Percentiles rank a stretch among this genome's conserved stretches.
Conservation (phyloP, 2,113 vertebrate species). For the Pluvianellus socialis region DNA sequence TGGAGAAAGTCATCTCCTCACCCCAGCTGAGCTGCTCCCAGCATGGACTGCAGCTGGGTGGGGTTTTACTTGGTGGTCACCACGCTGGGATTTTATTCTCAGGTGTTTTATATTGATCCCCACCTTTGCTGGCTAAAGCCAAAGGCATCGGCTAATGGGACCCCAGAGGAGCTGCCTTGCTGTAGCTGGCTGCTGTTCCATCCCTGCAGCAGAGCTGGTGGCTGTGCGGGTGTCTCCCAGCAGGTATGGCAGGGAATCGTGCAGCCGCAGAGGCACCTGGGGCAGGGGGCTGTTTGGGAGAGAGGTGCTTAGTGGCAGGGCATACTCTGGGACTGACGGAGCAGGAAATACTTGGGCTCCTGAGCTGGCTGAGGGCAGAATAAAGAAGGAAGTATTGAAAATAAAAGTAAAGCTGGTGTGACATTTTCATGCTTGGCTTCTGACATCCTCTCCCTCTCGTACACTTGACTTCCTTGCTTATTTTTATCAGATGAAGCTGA, state of each 20-base stretch:
- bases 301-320: not conserved
- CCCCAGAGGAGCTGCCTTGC: not conserved
- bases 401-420: conserved; percentile 36
- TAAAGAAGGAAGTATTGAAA: conserved; percentile 37
- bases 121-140: not conserved
- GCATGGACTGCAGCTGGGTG: rapidly evolving
- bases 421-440: conserved; percentile 57
- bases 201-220: not conserved
- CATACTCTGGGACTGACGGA: not conserved
- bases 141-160: rapidly evolving
- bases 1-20: not conserved
- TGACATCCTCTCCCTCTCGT: conserved; percentile 22
- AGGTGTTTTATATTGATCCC: not conserved
- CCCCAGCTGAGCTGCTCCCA: not conserved
- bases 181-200: not conserved
- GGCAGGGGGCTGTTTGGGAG: not conserved
- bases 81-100: not conserved
- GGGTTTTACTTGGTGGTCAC: rapidly evolving
- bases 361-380: not conserved
- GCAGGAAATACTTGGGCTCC: not conserved
- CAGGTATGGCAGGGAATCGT: not conserved
- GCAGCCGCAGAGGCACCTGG: not conserved
- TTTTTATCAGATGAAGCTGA: conserved; percentile 69
- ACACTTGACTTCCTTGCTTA: conserved; percentile 54
- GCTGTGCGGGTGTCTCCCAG: not conserved